These are phyloP conservation scores for Yoshiicerus persimilis DNA, from an alignment of 1,140 invertebrate species.

Conservation along the genomic window DNA sequence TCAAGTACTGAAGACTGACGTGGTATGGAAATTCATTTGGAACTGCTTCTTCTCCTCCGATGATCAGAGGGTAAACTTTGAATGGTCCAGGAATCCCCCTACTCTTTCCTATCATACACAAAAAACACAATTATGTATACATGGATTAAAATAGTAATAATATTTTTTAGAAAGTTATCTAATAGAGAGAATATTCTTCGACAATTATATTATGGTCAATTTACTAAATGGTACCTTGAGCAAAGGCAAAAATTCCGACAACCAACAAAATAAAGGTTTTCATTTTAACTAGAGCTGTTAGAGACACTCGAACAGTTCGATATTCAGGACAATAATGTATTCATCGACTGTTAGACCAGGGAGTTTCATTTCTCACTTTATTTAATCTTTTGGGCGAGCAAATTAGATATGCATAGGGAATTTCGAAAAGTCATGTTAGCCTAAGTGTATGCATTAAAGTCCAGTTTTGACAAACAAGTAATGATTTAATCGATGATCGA, in stretches of 20 bases:
- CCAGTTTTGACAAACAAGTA: neutral
- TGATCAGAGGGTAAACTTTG: neutral
- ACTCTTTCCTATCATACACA: neutral
- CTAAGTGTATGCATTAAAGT: neutral
- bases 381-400: neutral
- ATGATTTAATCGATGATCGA: neutral
- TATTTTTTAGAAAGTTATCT: neutral
- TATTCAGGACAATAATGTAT: neutral
- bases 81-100: neutral
- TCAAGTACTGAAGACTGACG: slow-evolving; percentile 20
- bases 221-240: neutral
- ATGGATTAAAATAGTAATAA: too few relatives aligned
- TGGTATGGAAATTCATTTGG: slow-evolving; percentile 30
- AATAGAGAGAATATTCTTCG: neutral
- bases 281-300: neutral
- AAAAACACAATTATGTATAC: neutral
- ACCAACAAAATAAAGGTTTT: neutral
- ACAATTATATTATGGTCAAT: neutral
- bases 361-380: neutral
- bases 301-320: neutral
- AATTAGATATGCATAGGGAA: neutral
- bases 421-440: neutral
- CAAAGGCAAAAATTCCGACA: neutral
- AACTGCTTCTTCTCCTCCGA: neutral
- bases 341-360: neutral